Percentiles rank a stretch among this genome's conserved stretches.
Conservation (phyloP, 2,888 invertebrate genomes). For the Dioctria linearis region DNA sequence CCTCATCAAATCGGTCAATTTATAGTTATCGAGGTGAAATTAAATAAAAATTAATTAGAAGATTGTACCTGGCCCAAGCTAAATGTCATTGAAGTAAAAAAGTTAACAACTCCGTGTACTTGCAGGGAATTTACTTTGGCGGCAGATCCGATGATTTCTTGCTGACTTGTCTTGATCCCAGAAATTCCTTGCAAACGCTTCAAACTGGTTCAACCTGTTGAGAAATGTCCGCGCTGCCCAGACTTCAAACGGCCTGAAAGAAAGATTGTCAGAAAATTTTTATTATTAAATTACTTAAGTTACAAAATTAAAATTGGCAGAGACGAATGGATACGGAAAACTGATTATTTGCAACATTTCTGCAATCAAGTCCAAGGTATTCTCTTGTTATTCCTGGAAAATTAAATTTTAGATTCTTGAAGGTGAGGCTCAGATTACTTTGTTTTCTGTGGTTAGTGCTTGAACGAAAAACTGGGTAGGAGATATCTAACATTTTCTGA, state of each 20-base stretch:
- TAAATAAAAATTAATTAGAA: conserved; percentile 54
- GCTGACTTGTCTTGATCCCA: conserved; percentile 3
- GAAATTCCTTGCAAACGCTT: conserved; percentile 48
- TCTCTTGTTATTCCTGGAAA: no score
- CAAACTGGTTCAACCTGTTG: conserved; percentile 43
- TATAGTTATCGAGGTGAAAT: conserved; percentile 51
- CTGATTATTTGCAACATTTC: not conserved
- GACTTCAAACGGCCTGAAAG: conserved; percentile 9
- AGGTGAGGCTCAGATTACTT: no score
- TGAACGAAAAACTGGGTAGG: no score
- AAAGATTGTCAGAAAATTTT: conserved; percentile 34
- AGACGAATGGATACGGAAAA: conserved; percentile 18
- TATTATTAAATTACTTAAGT: conserved; percentile 14
- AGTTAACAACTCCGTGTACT: conserved; percentile 34
- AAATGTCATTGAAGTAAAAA: conserved; percentile 14
- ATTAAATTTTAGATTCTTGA: no score
- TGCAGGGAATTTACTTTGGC: conserved; percentile 43
- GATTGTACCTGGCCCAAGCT: conserved; percentile 45
- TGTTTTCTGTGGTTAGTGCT: no score
- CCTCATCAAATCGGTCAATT: conserved; percentile 52
- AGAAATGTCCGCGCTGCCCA: conserved; percentile 22
- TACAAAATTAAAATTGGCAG: conserved; percentile 40
- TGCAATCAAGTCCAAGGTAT: no score
- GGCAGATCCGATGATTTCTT: conserved; percentile 35
- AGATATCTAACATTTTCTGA: no score